Conservation (phyloP, 2,888 invertebrate species). For the Coenonympha glycerion region DNA sequence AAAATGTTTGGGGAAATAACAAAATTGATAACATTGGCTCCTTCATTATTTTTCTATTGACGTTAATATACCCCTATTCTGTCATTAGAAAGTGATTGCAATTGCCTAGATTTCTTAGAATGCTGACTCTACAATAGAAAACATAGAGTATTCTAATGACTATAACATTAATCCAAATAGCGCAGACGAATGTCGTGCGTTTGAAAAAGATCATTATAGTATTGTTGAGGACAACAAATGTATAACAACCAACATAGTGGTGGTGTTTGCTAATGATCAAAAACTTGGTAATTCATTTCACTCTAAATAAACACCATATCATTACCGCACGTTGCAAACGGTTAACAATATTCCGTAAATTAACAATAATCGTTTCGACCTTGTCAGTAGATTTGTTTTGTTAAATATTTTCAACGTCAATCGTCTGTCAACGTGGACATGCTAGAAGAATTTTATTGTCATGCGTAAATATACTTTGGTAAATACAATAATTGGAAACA, state of each 20-base stretch:
- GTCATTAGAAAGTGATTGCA: slow-evolving; percentile 7
- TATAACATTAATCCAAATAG: slow-evolving; percentile 6
- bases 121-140: slow-evolving; percentile 1
- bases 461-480: neutral
- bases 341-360: neutral
- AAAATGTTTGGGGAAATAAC: too few relatives aligned
- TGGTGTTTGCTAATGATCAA: neutral
- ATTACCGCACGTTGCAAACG: neutral
- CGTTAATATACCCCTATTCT: too few relatives aligned
- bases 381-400: neutral
- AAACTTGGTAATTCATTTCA: neutral
- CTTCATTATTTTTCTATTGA: too few relatives aligned
- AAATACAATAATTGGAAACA: neutral
- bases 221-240: slow-evolving; percentile 6
- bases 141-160: slow-evolving; percentile 3
- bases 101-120: slow-evolving; percentile 1
- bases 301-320: neutral
- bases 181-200: neutral
- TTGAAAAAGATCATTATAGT: slow-evolving; percentile 10
- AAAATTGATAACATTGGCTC: too few relatives aligned
- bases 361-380: neutral
- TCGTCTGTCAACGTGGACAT: neutral
- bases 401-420: slow-evolving; percentile 6
- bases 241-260: too few relatives aligned
- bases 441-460: slow-evolving; percentile 8